Percentiles rank a stretch among this genome's conserved stretches.
Evolutionary conservation across 2,888 invertebrate species (phyloP).

Genomic region (Thyatira batis): DNA sequence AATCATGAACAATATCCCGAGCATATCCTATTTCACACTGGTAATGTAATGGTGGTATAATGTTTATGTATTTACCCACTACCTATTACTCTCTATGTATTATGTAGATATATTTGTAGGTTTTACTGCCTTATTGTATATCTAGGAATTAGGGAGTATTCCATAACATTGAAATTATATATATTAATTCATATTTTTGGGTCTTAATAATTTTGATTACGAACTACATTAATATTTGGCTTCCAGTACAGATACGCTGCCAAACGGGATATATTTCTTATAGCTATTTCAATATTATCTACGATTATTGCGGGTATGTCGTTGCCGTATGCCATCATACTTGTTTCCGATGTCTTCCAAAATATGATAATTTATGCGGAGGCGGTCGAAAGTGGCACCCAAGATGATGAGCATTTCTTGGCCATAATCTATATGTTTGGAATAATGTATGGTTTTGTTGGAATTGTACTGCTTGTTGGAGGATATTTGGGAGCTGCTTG

Average conservation of each 20-base stretch:
- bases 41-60: slow-evolving; percentile 34
- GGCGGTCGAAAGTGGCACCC: slow-evolving; percentile 25
- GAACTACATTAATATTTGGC: slow-evolving; percentile 10
- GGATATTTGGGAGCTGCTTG: slow-evolving; percentile 83
- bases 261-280: slow-evolving; percentile 75
- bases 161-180: too few relatives aligned
- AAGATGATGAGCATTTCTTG: slow-evolving; percentile 62
- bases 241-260: slow-evolving; percentile 85
- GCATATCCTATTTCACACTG: slow-evolving; percentile 57
- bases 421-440: slow-evolving; percentile 79
- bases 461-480: slow-evolving; percentile 80
- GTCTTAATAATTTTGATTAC: too few relatives aligned
- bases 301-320: slow-evolving; percentile 41
- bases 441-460: slow-evolving; percentile 82
- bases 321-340: slow-evolving; percentile 46
- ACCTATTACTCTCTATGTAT: too few relatives aligned
- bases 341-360: slow-evolving; percentile 73
- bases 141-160: too few relatives aligned
- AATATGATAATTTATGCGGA: slow-evolving; percentile 80
- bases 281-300: slow-evolving; percentile 76
- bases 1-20: slow-evolving; percentile 31
- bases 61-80: neutral
- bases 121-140: too few relatives aligned
- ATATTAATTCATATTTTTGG: too few relatives aligned
- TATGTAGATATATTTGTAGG: too few relatives aligned